Base-by-base conservation (phyloP, 1,140 invertebrate species). In the Leucophenga varia region DNA sequence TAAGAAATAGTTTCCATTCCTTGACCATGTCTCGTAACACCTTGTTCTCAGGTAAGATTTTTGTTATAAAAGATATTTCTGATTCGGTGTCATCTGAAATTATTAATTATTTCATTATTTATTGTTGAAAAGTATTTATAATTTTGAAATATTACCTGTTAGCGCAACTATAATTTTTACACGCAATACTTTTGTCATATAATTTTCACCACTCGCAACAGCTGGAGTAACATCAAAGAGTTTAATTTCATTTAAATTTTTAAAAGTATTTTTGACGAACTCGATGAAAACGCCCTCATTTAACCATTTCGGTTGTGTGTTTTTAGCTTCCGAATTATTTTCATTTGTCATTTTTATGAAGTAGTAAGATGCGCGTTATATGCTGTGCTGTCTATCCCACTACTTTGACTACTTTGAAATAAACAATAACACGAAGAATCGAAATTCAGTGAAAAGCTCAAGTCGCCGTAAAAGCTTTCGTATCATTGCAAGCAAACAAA, bases 1-100 rank as follows among this genome's bases (percentile, higher is more conserved):
- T 72, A 8, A 52, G 48, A 10, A 72, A 72, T 4, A 72, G 36
- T 32, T 61, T 52, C 59, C 70, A 70, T 13, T 47, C 52, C 9
- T 39, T 10, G 3, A 72, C 52, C 45, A 67, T 52, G 13, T 47
- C 40, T 1, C 55, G 55, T 6, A 43, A 49, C 17, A 28, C 38
- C 0, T 30, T 8, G 3, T 22, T 41, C 20, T 41, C 52, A 1
- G 69, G 68, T 31, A 67, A 20, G 0, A 61, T n/a, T 20, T 72
- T 72, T 1, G 53, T 49, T 40, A 69, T 59, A 13, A 61, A 69
- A 1, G 64, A 64, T 9, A 44, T 46, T 3, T 14, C 16, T 3
- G 22, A 7, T 16, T 38, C 13, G 4, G 43, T 54, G 0, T 43
- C 55, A 56, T 69, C 64, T 69, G n/a, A n/a, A n/a, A n/a, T 2